A percentile compares a stretch with the other conserved stretches of the same genome.
Conservation (phyloP, 2,888 invertebrate species). For the Incurvaria masculella region DNA sequence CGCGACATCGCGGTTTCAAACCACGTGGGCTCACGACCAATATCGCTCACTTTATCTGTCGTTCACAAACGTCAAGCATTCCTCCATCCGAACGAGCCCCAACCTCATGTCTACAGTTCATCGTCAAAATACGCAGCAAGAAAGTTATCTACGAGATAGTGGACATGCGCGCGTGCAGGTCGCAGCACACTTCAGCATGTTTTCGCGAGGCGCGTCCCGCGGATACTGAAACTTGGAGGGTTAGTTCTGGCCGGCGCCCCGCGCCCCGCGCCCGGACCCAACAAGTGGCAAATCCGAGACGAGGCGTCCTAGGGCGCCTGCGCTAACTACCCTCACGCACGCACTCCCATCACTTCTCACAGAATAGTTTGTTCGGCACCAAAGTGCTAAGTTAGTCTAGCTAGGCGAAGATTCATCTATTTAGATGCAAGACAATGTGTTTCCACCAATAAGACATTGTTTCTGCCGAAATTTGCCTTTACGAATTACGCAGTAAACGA, state of each 20-base stretch:
- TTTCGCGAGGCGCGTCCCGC: conserved; percentile 42
- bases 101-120: conserved; percentile 7
- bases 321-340: conserved; percentile 25
- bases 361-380: too few relatives aligned
- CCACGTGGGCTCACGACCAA: conserved; percentile 9
- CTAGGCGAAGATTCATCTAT: too few relatives aligned
- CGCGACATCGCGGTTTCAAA: conserved; percentile 55
- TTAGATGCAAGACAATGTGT: too few relatives aligned
- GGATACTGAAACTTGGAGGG: conserved; percentile 27
- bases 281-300: conserved; percentile 46
- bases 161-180: too few relatives aligned
- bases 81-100: conserved; percentile 14
- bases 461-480: too few relatives aligned
- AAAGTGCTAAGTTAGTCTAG: too few relatives aligned
- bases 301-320: conserved; percentile 47
- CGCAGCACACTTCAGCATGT: too few relatives aligned
- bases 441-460: too few relatives aligned
- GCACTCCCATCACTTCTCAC: too few relatives aligned
- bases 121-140: conserved; percentile 3
- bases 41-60: too few relatives aligned
- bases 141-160: too few relatives aligned
- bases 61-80: conserved; percentile 7
- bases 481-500: too few relatives aligned
- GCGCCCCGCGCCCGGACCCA: conserved; percentile 42
- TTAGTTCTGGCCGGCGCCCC: neutral